Conservation (phyloP, 2,113 vertebrate genomes). For the Psammodynastes pulverulentus region DNA sequence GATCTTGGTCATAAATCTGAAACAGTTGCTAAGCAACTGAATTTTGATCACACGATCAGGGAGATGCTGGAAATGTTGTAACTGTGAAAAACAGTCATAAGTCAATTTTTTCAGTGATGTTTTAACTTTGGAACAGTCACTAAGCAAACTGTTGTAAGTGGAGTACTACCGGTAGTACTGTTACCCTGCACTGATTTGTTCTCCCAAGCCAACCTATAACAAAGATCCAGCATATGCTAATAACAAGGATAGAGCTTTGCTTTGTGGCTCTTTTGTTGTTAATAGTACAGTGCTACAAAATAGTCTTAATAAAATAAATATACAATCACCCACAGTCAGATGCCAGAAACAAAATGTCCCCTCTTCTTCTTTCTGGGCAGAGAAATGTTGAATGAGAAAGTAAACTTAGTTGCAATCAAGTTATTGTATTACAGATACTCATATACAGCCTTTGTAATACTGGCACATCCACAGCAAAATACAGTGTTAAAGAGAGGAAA, state of each 20-base stretch:
- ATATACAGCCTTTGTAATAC: neutral
- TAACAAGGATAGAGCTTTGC: neutral
- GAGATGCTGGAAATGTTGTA: too few species aligned
- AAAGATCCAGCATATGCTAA: neutral
- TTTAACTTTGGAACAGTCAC: too few species aligned
- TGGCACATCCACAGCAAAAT: neutral
- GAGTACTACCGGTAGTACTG: too few species aligned
- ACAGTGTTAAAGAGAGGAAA: neutral
- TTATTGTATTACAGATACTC: neutral
- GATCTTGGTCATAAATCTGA: too few species aligned
- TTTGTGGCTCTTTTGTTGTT: neutral
- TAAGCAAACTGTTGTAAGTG: too few species aligned
- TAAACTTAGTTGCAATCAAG: neutral
- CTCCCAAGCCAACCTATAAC: too few species aligned
- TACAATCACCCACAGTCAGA: neutral
- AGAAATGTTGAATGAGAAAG: neutral
- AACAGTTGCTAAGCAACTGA: too few species aligned
- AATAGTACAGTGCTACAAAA: neutral
- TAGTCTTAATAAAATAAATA: neutral
- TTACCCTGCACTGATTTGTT: neutral
- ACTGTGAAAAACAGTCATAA: too few species aligned
- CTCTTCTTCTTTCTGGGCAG: neutral
- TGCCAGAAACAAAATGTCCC: neutral
- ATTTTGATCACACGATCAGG: too few species aligned
- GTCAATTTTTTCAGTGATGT: too few species aligned